These are phyloP conservation scores for Drosophila anomalipes DNA, from an alignment of 2,888 invertebrate species.

Conservation along the genomic window DNA sequence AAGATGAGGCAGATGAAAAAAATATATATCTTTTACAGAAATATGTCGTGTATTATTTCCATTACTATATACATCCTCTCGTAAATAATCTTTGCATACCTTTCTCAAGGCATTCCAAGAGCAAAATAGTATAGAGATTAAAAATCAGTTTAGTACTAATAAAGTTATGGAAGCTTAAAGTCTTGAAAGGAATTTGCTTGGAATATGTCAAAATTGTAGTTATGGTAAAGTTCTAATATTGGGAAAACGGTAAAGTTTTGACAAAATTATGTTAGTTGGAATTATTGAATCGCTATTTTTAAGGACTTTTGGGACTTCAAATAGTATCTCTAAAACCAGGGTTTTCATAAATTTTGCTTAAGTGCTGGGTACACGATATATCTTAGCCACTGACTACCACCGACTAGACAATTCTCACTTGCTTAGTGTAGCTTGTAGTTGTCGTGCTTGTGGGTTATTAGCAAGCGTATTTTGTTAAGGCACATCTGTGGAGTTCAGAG, in stretches of 20 bases:
- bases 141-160: background rate
- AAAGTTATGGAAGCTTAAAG: too few relatives aligned
- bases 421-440: background rate
- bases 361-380: background rate
- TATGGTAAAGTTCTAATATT: too few relatives aligned
- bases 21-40: background rate
- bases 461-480: slow-evolving; percentile 35
- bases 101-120: background rate
- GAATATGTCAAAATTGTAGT: too few relatives aligned
- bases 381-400: background rate
- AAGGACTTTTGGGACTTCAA: background rate
- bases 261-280: background rate
- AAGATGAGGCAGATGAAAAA: slow-evolving; percentile 3
- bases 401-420: background rate
- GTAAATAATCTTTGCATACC: background rate
- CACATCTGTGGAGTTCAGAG: slow-evolving; percentile 13
- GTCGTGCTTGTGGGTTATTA: slow-evolving; percentile 50
- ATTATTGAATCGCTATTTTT: background rate
- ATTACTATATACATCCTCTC: background rate
- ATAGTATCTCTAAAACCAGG: background rate
- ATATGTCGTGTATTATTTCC: background rate
- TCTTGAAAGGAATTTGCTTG: background rate
- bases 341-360: background rate
- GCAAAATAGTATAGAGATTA: background rate
- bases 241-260: background rate